Evolutionary conservation across 1,140 invertebrate species (phyloP).

Genomic region (Sitophilus oryzae): DNA sequence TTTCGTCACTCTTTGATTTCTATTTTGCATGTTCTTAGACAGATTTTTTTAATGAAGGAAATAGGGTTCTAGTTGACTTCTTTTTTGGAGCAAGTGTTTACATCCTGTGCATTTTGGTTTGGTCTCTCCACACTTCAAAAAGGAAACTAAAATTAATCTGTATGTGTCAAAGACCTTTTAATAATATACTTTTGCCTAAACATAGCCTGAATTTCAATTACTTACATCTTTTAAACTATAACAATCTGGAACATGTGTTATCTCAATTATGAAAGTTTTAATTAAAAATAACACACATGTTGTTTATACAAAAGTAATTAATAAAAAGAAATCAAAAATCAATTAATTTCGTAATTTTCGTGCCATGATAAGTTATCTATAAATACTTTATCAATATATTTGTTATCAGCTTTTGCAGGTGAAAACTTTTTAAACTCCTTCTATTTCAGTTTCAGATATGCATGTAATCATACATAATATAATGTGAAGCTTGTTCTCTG

Average conservation of each 20-base stretch:
- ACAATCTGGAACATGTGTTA: not conserved
- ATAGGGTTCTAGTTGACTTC: not conserved
- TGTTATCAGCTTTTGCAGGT: no score
- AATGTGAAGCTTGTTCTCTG: no score
- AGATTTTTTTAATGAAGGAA: no score
- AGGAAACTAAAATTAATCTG: slow-evolving; percentile 13
- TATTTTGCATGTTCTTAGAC: no score
- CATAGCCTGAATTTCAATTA: no score
- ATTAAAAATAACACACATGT: not conserved
- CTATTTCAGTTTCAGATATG: slow-evolving; percentile 33
- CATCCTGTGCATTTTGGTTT: slow-evolving; percentile 6
- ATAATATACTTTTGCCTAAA: not conserved
- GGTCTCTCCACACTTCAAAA: not conserved
- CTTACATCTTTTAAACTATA: not conserved
- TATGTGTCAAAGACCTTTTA: slow-evolving; percentile 3
- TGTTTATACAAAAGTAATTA: not conserved
- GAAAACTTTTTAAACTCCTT: no score
- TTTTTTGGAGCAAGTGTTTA: slow-evolving; percentile 8
- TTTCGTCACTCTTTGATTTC: no score
- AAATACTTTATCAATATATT: no score
- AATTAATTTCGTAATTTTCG: not conserved
- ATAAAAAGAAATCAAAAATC: not conserved
- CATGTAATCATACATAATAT: slow-evolving; percentile 21
- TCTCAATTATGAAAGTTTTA: not conserved
- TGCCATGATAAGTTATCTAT: slow-evolving; percentile 2